These are phyloP conservation scores for Smittia sp. DNA, from an alignment of 2,888 invertebrate species.

Conservation along the genomic window DNA sequence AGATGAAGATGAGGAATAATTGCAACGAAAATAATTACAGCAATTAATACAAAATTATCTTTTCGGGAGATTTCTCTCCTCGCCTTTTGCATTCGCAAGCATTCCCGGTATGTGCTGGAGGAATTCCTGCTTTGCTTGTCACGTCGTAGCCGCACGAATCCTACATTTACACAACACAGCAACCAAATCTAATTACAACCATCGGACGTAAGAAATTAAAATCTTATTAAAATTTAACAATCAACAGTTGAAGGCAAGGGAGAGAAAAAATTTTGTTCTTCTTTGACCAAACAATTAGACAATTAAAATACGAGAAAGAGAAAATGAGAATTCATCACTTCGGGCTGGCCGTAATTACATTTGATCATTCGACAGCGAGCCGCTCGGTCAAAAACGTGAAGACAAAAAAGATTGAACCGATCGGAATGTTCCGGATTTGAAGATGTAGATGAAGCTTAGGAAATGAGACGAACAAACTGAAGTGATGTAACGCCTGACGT, in stretches of 20 bases:
- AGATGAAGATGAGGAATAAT: conserved; percentile 33
- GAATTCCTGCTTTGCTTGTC: background rate
- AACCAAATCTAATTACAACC: conserved; percentile 23
- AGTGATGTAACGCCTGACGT: no score
- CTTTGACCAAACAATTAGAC: conserved; percentile 30
- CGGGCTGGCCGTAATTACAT: conserved; percentile 18
- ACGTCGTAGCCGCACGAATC: background rate
- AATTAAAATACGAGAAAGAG: conserved; percentile 18
- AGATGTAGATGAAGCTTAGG: background rate
- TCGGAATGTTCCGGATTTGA: conserved; percentile 7
- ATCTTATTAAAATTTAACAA: conserved; percentile 29
- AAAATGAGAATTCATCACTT: conserved; percentile 25
- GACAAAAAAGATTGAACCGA: background rate
- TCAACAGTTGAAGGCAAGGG: conserved; percentile 5
- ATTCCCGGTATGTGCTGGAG: background rate
- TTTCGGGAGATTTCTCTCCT: conserved; percentile 10
- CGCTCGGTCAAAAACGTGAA: conserved; percentile 6
- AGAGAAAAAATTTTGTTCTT: conserved; percentile 1
- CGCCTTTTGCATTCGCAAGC: background rate
- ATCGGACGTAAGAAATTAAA: conserved; percentile 30
- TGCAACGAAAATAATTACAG: conserved; percentile 32
- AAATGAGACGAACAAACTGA: no score
- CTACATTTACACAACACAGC: conserved; percentile 9
- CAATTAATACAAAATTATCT: conserved; percentile 31
- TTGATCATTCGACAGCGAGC: background rate